These are phyloP conservation scores for Camelus dromedarius DNA, from an alignment of 2,113 vertebrate species.

Conservation along the genomic window DNA sequence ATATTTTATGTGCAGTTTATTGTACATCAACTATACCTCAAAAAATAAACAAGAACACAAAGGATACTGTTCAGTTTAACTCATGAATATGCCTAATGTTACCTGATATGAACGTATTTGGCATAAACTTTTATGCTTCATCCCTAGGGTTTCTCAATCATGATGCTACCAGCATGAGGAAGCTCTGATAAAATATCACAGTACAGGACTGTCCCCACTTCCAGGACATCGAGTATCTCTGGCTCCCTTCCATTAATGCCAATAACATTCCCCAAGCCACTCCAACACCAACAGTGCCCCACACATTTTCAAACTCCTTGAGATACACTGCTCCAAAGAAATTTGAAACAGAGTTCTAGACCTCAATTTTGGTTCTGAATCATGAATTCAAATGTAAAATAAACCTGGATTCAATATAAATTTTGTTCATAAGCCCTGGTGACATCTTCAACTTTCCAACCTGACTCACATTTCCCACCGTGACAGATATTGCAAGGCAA, in stretches of 20 bases:
- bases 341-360: not conserved
- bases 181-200: not conserved
- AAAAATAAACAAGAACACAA: not conserved
- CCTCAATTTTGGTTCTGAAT: not conserved
- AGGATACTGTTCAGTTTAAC: not conserved
- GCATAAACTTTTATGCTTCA: not conserved
- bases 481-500: not conserved
- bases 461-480: not conserved
- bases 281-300: not conserved
- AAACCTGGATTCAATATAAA: not conserved
- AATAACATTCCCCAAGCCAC: too few relatives aligned
- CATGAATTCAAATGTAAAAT: conserved; percentile 6
- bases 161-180: not conserved
- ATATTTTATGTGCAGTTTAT: not conserved
- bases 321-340: not conserved
- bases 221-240: not conserved
- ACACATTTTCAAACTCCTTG: not conserved
- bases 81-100: not conserved
- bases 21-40: not conserved
- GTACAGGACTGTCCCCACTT: too few relatives aligned
- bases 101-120: not conserved
- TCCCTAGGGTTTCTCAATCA: not conserved
- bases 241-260: not conserved
- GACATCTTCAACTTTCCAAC: conserved; percentile 23
- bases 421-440: not conserved